Conservation (phyloP, 2,113 vertebrate species). For the Pterocles burchelli region DNA sequence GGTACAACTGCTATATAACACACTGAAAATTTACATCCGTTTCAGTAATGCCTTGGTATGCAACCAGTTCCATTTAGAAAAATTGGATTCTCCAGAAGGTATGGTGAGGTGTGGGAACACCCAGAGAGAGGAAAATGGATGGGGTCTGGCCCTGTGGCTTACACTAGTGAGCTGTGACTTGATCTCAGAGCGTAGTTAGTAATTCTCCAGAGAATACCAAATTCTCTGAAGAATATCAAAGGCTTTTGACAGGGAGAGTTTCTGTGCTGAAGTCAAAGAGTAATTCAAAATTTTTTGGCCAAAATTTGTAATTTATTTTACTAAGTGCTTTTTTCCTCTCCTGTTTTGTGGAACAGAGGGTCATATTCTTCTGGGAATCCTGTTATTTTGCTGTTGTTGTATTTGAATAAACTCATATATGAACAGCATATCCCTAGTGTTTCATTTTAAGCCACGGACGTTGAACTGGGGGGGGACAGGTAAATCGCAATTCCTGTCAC, state of each 20-base stretch:
- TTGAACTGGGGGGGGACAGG: background rate
- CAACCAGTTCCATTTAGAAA: background rate
- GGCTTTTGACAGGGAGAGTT: background rate
- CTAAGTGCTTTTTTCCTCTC: background rate
- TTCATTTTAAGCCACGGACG: conserved; percentile 23
- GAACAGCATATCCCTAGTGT: conserved; percentile 15
- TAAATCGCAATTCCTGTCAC: background rate
- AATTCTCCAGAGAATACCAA: background rate
- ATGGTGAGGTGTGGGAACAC: background rate
- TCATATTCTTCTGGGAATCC: conserved; percentile 30
- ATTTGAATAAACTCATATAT: conserved; percentile 70
- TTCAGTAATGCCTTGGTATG: background rate
- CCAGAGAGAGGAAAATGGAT: background rate
- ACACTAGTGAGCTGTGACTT: conserved; percentile 25
- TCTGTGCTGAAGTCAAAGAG: background rate
- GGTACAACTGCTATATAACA: conserved; percentile 27
- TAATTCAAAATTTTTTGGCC: background rate
- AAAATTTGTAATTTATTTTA: conserved; percentile 54
- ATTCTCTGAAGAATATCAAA: background rate
- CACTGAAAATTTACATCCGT: background rate
- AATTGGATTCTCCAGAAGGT: background rate
- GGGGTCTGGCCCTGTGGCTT: conserved; percentile 9
- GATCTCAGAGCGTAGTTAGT: conserved; percentile 26
- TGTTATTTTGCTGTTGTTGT: conserved; percentile 60
- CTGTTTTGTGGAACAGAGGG: background rate